Evolutionary conservation across 37 sponge, comb jelly and placozoan genomes (phyloP), one percentile per base, ranked within the genome.

Genomic region (Geodia barretti): DNA sequence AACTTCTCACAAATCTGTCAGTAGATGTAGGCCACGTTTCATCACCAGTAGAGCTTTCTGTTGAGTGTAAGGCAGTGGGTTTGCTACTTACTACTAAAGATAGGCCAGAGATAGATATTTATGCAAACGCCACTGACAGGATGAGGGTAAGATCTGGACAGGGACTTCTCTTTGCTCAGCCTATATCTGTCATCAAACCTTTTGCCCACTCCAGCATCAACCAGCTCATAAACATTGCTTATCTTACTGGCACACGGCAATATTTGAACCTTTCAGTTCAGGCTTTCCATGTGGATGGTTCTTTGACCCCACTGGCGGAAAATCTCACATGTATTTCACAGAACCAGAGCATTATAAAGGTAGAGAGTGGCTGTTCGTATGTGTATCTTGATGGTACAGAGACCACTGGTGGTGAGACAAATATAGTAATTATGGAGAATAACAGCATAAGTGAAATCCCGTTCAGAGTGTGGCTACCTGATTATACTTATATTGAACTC

Each of bases 311-410:
- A 1, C 7, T 71, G 20, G 28, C 77, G 4, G 21, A n/a, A 34
- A 42, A 73, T 41, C 59, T 74, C 23, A n/a, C 29, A 1, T 89
- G 90, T 39, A 70, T 29, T 1, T 73, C 76, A 31, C 34, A 41
- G 2, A 62, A 87, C 58, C 2, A 31, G 4, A 24, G 39, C 14
- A 42, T 85, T 24, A 58, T 92, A 28, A 79, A 92, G 68, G 86
- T 88, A 0, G 29, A 33, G 23, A 19, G 60, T 25, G 32, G 83
- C 35, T 93, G 94, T 61, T 83, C 84, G 2, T 1, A 4, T 19
- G 83, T 73, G 4, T 93, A 35, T 33, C 78, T 93, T 73, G 58
- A 84, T 66, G 94, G 94, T 9, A 34, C 66, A n/a, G 94, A 93
- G 41, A 78, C 34, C 2, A n/a, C 24, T 0, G 90, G 94, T 36